phyloP scores from a whole-genome alignment of 2,113 vertebrate species.

The Panthera leo region DNA sequence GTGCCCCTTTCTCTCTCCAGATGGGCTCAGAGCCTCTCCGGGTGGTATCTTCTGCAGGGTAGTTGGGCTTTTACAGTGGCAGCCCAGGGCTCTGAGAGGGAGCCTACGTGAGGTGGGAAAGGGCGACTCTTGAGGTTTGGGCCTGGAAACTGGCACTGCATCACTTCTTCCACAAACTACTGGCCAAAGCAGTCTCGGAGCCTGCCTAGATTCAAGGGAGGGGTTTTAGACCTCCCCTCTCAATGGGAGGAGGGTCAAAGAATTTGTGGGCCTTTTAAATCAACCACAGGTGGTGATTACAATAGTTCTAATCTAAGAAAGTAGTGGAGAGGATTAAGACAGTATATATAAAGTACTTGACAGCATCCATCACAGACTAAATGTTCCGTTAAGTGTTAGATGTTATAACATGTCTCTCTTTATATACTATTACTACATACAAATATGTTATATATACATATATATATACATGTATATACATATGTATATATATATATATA shows the following conservation, averaged over 20 bases:
- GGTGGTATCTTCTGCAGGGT: neutral
- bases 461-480: too few species aligned
- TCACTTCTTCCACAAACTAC: neutral
- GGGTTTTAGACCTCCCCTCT: neutral
- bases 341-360: neutral
- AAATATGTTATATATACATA: too few species aligned
- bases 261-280: neutral
- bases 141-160: too few species aligned
- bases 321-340: neutral
- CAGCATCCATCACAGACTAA: neutral
- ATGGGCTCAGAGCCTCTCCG: neutral
- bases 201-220: neutral
- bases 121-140: neutral
- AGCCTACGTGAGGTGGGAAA: neutral
- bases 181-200: neutral
- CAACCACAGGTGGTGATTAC: neutral
- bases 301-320: neutral
- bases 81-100: neutral
- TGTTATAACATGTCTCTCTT: neutral
- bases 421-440: neutral
- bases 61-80: neutral
- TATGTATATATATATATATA: too few species aligned
- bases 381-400: neutral
- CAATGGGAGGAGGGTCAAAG: neutral
- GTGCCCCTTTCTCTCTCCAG: neutral